Evolutionary conservation across 2,888 invertebrate species (phyloP), one percentile per base, ranked within the genome.

Genomic region (Yponomeuta plumbellus): DNA sequence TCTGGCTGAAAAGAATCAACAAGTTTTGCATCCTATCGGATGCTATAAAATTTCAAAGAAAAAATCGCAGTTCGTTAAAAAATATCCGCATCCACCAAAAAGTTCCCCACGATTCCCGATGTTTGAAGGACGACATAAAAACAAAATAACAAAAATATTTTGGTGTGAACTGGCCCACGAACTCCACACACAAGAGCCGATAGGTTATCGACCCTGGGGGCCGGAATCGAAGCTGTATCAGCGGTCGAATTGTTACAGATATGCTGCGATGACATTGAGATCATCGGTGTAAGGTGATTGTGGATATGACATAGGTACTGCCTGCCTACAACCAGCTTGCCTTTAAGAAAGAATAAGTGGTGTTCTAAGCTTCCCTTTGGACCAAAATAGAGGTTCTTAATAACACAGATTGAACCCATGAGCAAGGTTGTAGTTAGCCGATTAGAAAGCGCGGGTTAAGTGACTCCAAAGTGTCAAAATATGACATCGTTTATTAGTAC

Each of bases 191-290:
- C 44, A 17, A 52, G 44, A 52, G 44, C 44, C 44, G 44, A 52
- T 52, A 68, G 72, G 68, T 71, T 72, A 68, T 66, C 69, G 71
- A 59, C 69, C 72, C 68, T 34, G 10, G 66, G 64, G 68, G 66
- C 69, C 64, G 72, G 66, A 69, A 69, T 67, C 68, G 72, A 67
- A 69, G 68, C 72, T 69, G 71, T 71, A 71, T 71, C 73, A 69
- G 56, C 68, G 72, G 71, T 71, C 72, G 68, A 67, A 69, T 69
- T 70, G 73, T 70, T 72, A 74, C 73, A 72, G 73, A 74, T 74
- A 74, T 72, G 69, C 70, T 44, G 21, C 44, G 11, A 44, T 52
- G 71, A 70, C 72, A 73, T 71, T 70, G 71, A 72, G 69, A 70
- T 63, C 40, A 63, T 67, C 67, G 67, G 40, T 65, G 68, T 8